These are phyloP conservation scores for Oryctes rhinoceros DNA, from an alignment of 1,140 invertebrate genomes.

Conservation along the genomic window DNA sequence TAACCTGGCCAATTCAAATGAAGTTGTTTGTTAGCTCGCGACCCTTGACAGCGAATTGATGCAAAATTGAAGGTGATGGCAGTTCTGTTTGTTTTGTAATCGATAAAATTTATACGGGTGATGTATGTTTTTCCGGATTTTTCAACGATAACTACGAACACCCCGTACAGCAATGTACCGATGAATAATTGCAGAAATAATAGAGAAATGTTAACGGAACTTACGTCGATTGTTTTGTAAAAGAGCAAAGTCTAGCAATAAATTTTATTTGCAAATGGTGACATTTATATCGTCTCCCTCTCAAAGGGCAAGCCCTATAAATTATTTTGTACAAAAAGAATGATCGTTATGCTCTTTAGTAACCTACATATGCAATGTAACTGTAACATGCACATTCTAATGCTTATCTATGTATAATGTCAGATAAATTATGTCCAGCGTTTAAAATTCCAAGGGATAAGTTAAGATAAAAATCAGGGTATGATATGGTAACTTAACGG, in stretches of 20 bases:
- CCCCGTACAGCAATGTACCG: no score
- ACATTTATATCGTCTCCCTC: constrained; percentile 32
- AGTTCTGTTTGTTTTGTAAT: no score
- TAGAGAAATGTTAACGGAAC: no score
- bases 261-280: constrained; percentile 30
- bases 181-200: no score
- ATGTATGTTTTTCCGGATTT: no score
- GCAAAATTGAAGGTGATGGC: no score
- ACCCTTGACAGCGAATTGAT: no score
- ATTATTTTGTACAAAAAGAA: constrained; percentile 34
- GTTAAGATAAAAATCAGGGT: constrained; percentile 32
- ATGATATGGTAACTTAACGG: constrained; percentile 42
- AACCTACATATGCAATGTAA: background rate
- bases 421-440: constrained; percentile 25
- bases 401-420: background rate
- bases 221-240: no score
- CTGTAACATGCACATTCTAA: background rate
- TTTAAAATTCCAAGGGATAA: constrained; percentile 28
- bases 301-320: constrained; percentile 29
- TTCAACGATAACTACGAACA: no score
- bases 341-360: constrained; percentile 20
- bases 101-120: no score
- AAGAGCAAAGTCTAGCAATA: constrained; percentile 2
- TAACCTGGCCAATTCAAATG: no score
- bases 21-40: no score